Evolutionary conservation across 2,797 vertebrate genomes (phyloP), one percentile per base, ranked within the genome.

Genomic region (Pseudomugil tenellus): DNA sequence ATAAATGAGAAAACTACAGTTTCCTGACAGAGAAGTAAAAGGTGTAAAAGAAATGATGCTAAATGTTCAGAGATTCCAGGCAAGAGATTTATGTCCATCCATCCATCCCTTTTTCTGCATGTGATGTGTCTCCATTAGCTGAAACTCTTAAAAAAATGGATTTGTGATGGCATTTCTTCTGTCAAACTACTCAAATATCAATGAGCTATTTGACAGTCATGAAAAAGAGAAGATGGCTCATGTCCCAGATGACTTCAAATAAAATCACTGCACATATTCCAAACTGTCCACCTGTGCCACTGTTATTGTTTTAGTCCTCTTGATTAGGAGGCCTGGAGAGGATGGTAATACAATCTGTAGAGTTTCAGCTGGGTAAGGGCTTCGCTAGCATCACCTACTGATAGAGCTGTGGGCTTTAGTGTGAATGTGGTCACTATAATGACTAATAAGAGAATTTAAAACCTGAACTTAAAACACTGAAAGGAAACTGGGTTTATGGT

Each of bases 251-350:
- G 48, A 54, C 69, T 70, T 67, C 54, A 31, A 55, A 83, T 76
- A 70, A 64, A 39, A 56, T 49, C 57, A 10, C 31, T 69, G 31
- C 28, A 12, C 3, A 25, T 12, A 1, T 17, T 21, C 3, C 21
- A 51, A 41, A 53, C 55, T 60, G 61, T 83, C 73, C 68, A 69
- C 86, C 81, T 65, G 66, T 2, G 29, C 11, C 7, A 17, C 21
- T 72, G 80, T 87, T 86, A 90, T 92, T 83, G 74, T 74, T 85
- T n/a, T n/a, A n/a, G n/a, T n/a, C n/a, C n/a, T n/a, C n/a, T n/a
- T n/a, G n/a, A n/a, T n/a, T 63, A 70, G 63, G 69, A 83, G 83
- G 88, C 85, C 86, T 75, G 72, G 80, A 85, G 58, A 63, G 79
- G 79, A 32, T 34, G 0, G n/a, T 92, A 90, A 93, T 92, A 76